Conservation (phyloP, 2,888 invertebrate species). For the Andrena dorsata region DNA sequence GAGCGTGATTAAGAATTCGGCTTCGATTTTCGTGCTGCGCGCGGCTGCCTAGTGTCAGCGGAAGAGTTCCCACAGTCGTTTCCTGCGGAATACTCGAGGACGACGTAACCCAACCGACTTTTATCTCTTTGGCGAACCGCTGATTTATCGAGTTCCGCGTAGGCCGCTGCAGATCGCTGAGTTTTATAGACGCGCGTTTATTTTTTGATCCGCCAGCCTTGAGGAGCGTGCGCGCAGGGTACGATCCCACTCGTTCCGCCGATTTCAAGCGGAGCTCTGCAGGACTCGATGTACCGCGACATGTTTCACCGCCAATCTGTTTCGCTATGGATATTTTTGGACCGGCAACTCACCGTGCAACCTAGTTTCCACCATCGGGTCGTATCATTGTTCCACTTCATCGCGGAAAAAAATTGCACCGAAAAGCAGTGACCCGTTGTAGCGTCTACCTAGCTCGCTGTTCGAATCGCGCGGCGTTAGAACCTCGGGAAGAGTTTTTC, state of each 20-base stretch:
- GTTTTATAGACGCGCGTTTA: slow-evolving; percentile 39
- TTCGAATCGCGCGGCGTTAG: not conserved
- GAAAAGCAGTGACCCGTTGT: not conserved
- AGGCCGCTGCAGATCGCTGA: not conserved
- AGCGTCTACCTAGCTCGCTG: not conserved
- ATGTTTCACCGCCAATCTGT: slow-evolving; percentile 63
- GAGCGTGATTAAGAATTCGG: too few species aligned
- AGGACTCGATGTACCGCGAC: slow-evolving; percentile 64
- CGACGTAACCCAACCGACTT: not conserved
- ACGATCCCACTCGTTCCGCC: slow-evolving; percentile 9
- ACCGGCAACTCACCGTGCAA: slow-evolving; percentile 69
- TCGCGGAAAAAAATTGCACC: slow-evolving; percentile 35
- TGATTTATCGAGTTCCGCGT: slow-evolving; percentile 24
- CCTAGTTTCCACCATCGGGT: slow-evolving; percentile 71
- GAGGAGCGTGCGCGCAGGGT: slow-evolving; percentile 12
- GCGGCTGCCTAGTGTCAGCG: too few species aligned
- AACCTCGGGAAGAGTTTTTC: not conserved
- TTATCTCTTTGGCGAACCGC: not conserved
- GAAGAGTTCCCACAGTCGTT: too few species aligned
- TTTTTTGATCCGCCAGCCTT: slow-evolving; percentile 51
- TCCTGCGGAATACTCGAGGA: not conserved
- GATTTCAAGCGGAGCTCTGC: slow-evolving; percentile 29
- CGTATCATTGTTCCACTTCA: slow-evolving; percentile 52
- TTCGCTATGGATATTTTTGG: slow-evolving; percentile 75
- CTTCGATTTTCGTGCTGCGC: too few species aligned